A percentile compares a stretch with the other conserved stretches of the same genome.
Conservation (phyloP, 1,140 invertebrate genomes). For the Drosophila dunni region DNA sequence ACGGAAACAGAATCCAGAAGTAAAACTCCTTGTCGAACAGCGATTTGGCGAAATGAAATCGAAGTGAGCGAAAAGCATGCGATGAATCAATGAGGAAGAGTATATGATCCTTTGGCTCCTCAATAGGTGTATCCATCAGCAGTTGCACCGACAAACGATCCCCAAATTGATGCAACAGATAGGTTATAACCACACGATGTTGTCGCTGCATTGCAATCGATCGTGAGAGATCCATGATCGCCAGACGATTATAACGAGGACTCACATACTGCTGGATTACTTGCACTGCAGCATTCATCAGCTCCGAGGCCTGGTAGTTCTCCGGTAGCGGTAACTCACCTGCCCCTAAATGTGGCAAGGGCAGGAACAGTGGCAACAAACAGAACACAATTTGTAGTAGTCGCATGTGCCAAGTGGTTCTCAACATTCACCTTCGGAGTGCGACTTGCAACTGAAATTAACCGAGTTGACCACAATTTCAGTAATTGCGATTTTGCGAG, state of each 20-base stretch:
- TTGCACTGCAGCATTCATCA: conserved; percentile 40
- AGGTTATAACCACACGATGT: conserved; percentile 33
- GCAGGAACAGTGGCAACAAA: not conserved
- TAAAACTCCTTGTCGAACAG: conserved; percentile 52
- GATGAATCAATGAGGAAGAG: conserved; percentile 58
- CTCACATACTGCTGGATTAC: conserved; percentile 47
- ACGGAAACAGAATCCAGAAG: conserved; percentile 60
- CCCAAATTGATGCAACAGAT: conserved; percentile 33
- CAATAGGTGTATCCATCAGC: conserved; percentile 17
- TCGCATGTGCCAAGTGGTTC: conserved; percentile 9
- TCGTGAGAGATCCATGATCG: conserved; percentile 44
- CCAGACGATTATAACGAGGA: conserved; percentile 40
- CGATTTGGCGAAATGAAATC: conserved; percentile 39
- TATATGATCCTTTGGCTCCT: conserved; percentile 39
- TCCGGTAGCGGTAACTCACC: conserved; percentile 5
- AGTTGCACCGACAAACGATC: conserved; percentile 41
- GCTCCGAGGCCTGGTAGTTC: conserved; percentile 5
- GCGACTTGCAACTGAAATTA: conserved; percentile 2
- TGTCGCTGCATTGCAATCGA: not conserved
- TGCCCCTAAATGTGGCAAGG: not conserved
- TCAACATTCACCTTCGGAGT: not conserved
- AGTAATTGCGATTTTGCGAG: conserved; percentile 10
- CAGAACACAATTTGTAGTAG: not conserved
- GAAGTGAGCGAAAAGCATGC: conserved; percentile 41
- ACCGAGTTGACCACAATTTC: not conserved